These are phyloP conservation scores for Drosophila tanythrix DNA, from an alignment of 2,888 invertebrate genomes.

Conservation along the genomic window DNA sequence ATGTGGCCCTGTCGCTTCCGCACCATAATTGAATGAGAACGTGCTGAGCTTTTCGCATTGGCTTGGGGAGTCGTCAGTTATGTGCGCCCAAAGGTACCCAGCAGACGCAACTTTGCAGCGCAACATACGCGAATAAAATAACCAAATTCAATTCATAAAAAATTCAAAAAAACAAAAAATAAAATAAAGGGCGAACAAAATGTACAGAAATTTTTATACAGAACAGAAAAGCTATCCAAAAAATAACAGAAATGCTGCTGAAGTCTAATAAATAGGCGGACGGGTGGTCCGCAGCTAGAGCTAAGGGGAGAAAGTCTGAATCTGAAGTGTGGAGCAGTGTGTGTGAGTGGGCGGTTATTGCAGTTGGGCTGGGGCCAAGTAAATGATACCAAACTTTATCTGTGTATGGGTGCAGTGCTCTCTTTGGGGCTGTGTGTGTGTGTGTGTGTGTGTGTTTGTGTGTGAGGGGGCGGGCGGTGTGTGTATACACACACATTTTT, in stretches of 20 bases:
- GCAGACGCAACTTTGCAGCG: conserved; percentile 65
- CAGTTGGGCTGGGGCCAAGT: conserved; percentile 63
- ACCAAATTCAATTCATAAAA: conserved; percentile 80
- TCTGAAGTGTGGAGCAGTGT: conserved; percentile 25
- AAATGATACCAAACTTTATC: conserved; percentile 73
- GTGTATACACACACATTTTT: conserved; percentile 53
- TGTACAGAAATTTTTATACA: conserved; percentile 54
- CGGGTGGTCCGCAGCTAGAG: neutral
- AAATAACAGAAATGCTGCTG: conserved; percentile 32
- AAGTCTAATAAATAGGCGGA: conserved; percentile 33
- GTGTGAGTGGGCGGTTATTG: conserved; percentile 45
- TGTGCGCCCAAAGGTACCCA: conserved; percentile 21
- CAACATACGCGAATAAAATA: conserved; percentile 78
- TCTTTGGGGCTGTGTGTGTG: conserved; percentile 27
- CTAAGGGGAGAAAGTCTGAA: conserved; percentile 13
- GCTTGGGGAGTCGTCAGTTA: conserved; percentile 8
- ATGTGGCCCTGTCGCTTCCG: conserved; percentile 65
- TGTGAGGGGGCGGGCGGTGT: conserved; percentile 9
- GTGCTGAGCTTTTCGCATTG: conserved; percentile 57
- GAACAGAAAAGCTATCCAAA: conserved; percentile 25
- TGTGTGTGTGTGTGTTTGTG: neutral
- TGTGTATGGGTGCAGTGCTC: conserved; percentile 59
- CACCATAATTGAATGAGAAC: conserved; percentile 77
- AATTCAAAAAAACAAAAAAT: conserved; percentile 61
- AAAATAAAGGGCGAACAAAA: conserved; percentile 30